These are phyloP conservation scores for Scleropages formosus DNA, from an alignment of 2,797 vertebrate genomes.

Conservation along the genomic window DNA sequence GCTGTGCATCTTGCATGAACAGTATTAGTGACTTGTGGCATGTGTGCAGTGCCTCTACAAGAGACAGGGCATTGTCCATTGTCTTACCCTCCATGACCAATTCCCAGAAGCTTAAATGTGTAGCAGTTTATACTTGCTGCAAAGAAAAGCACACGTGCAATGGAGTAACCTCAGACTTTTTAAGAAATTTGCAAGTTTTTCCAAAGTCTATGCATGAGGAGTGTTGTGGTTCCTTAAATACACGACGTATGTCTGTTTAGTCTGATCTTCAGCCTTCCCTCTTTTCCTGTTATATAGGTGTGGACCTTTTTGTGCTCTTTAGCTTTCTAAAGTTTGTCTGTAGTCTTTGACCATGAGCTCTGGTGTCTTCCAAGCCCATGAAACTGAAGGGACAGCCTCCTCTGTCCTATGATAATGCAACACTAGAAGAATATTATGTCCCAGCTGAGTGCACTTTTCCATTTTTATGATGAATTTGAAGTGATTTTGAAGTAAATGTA, in stretches of 20 bases:
- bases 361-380: conserved; percentile 1
- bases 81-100: conserved; percentile 23
- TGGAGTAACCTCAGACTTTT: conserved; percentile 67
- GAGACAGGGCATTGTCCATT: neutral
- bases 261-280: neutral
- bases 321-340: neutral
- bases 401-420: neutral
- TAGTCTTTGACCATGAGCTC: neutral
- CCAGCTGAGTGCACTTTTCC: conserved; percentile 22
- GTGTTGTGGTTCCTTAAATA: conserved; percentile 63
- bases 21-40: conserved; percentile 52
- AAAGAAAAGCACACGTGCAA: conserved; percentile 69
- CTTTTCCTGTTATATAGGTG: conserved; percentile 19
- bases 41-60: conserved; percentile 54
- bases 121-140: conserved; percentile 54
- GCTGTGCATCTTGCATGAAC: conserved; percentile 71
- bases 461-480: neutral
- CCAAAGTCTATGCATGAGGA: conserved; percentile 66
- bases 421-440: neutral
- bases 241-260: conserved; percentile 22
- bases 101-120: conserved; percentile 56
- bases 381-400: neutral
- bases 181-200: conserved; percentile 63
- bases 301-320: conserved; percentile 48
- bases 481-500: neutral